phyloP scores from a whole-genome alignment of 2,113 vertebrate species.

The Petrocephalus microphthalmus region DNA sequence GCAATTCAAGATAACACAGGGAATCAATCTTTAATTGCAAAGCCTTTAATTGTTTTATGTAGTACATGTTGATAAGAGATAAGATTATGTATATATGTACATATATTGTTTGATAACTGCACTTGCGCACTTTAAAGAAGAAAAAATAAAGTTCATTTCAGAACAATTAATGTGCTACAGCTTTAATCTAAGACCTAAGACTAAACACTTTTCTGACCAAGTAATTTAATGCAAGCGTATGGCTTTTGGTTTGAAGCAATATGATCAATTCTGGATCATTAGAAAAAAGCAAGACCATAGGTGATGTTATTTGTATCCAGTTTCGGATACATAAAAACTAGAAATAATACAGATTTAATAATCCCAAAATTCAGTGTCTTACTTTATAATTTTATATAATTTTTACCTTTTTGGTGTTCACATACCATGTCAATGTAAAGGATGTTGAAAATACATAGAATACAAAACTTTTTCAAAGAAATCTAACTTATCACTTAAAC shows the following conservation, averaged over 20 bases:
- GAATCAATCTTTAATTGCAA: slow-evolving; percentile 8
- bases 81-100: no score
- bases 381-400: background rate
- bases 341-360: background rate
- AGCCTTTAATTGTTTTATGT: slow-evolving; percentile 1
- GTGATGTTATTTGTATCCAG: background rate
- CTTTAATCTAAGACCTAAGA: background rate
- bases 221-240: background rate
- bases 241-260: background rate
- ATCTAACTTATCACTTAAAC: background rate
- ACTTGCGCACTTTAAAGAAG: background rate
- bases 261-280: background rate
- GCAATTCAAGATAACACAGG: background rate
- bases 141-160: background rate
- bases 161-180: background rate
- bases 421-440: slow-evolving; percentile 21
- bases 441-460: background rate
- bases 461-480: background rate
- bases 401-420: background rate
- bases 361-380: background rate
- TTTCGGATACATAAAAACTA: background rate
- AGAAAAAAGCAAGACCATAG: background rate
- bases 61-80: background rate
- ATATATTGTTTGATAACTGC: no score
- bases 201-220: background rate